Base-by-base conservation (phyloP, 2,113 vertebrate genomes). In the Pedionomus torquatus region DNA sequence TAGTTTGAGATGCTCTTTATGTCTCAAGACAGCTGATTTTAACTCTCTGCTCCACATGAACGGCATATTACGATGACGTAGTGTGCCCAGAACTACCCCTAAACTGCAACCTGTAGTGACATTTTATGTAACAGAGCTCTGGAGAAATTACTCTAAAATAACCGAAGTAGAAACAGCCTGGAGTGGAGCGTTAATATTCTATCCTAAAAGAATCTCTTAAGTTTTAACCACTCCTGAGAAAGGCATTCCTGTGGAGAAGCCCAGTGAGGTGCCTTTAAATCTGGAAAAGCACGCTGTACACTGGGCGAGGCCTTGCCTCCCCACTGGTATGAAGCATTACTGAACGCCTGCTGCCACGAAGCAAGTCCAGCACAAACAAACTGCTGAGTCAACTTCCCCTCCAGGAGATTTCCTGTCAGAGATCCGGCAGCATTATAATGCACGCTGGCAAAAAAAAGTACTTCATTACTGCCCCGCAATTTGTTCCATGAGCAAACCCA, bases 321-420 rank as follows among this genome's bases (percentile, higher is more conserved):
- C 51, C 14, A 2, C 49, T 49, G 4, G 2, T 11, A 52, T 61
- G 65, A 46, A 41, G 49, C 18, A 8, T 44, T 89, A 69, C 77
- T 7, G 44, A 83, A 55, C 3, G 13, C 60, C 55, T 54, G 25
- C 63, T 91, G 79, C 72, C 86, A 46, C 1, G 0, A 66, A 81
- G 43, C 1, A 1, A 82, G 35, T 63, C 81, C 87, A 89, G 87
- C 81, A 89, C 55, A 91, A 92, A 92, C 80, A 86, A 89, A 94
- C 52, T 83, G 94, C 95, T 95, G 96, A 95, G 82, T 94, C 94
- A 95, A 48, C 63, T 93, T 95, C 89, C 87, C 83, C 78, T 65
- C 51, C 0, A 2, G 81, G 57, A 84, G 74, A 64, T 33, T 95
- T 95, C 97, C 92, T 39, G 39, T 72, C 70, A 63, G 65, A 43